Evolutionary conservation across 2,888 invertebrate genomes (phyloP).

Genomic region (Leucophora obtusa): DNA sequence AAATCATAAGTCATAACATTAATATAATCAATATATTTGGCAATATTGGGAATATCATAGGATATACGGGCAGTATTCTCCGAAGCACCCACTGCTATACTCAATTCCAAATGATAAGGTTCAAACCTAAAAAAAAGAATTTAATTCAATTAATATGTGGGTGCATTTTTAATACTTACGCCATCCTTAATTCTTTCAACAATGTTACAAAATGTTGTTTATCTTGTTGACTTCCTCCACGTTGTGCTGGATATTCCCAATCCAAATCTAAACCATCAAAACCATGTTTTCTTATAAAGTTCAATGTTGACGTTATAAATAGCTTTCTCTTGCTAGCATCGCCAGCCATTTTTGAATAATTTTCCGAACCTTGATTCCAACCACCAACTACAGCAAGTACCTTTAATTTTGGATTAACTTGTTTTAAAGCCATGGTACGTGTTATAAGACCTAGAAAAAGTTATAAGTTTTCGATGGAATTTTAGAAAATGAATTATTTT

Average conservation of each 20-base stretch:
- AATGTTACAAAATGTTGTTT: constrained; percentile 63
- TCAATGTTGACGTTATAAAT: constrained; percentile 86
- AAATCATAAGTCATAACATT: constrained; percentile 74
- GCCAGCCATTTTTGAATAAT: constrained; percentile 90
- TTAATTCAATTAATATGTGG: no score
- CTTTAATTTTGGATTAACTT: constrained; percentile 78
- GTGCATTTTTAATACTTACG: constrained; percentile 57
- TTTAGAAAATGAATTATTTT: no score
- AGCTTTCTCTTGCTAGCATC: constrained; percentile 84
- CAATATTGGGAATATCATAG: constrained; percentile 70
- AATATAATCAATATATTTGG: constrained; percentile 69
- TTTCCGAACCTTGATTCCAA: constrained; percentile 94
- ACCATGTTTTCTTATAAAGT: constrained; percentile 86
- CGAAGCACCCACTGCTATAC: constrained; percentile 81
- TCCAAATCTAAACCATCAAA: constrained; percentile 95
- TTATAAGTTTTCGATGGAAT: no score
- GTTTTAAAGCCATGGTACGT: constrained; percentile 68
- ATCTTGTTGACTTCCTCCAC: constrained; percentile 68
- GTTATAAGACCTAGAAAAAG: constrained; percentile 65
- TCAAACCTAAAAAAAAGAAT: constrained; percentile 62
- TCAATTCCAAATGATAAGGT: constrained; percentile 81
- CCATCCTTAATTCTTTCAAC: constrained; percentile 66
- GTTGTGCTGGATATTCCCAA: constrained; percentile 91
- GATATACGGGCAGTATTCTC: constrained; percentile 64
- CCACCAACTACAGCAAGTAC: constrained; percentile 93